Conservation (phyloP, 2,888 invertebrate genomes). For the Tenthredo notha region DNA sequence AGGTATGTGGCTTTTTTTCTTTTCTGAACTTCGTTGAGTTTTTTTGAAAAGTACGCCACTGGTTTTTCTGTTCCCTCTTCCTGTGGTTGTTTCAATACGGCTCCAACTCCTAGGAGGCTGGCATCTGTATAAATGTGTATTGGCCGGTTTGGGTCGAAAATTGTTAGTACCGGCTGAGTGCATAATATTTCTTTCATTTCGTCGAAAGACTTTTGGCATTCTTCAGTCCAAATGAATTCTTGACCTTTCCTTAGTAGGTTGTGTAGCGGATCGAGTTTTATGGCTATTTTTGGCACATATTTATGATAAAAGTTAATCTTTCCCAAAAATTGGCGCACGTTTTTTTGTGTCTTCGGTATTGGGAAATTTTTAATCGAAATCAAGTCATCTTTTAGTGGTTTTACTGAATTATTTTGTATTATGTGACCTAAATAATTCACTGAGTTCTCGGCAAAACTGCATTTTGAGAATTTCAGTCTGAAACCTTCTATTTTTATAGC, state of each 20-base stretch:
- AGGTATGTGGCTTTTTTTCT: no score
- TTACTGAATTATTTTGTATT: neutral
- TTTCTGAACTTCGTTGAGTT: no score
- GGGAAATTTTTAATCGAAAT: conserved; percentile 14
- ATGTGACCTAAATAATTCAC: neutral
- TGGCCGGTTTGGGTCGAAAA: no score
- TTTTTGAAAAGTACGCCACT: no score
- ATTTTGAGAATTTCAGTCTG: neutral
- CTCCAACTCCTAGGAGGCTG: no score
- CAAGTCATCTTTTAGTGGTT: conserved; percentile 49
- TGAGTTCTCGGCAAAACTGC: neutral
- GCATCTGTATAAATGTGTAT: no score
- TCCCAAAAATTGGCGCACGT: conserved; percentile 46
- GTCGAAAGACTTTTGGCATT: conserved; percentile 49
- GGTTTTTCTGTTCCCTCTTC: neutral
- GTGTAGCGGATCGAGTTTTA: conserved; percentile 49
- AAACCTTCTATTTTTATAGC: neutral
- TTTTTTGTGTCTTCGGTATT: neutral
- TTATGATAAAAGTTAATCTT: conserved; percentile 49
- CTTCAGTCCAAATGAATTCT: conserved; percentile 52
- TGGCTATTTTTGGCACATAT: neutral
- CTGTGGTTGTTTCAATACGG: no score
- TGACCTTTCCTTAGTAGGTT: conserved; percentile 48
- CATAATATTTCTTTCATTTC: conserved; percentile 50
- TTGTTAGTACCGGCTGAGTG: neutral